Evolutionary conservation across 2,113 vertebrate genomes (phyloP), one percentile per base, ranked within the genome.

Genomic region (Brienomyrus longianalis): DNA sequence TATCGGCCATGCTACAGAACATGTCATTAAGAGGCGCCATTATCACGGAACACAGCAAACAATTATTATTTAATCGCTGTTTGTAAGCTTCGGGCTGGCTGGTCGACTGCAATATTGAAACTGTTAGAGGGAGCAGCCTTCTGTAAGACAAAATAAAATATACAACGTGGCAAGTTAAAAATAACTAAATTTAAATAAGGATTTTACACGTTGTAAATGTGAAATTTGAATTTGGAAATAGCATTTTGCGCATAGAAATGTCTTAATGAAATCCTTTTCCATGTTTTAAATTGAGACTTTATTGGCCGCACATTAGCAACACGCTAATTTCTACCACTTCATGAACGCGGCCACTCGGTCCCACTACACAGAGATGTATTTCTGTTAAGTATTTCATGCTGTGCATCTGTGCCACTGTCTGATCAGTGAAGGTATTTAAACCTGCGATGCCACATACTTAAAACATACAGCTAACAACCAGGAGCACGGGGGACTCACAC

Each of bases 1-100:
- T 95, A 96, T 96, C 96, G 93, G 94, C 92, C 27, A 91, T 89
- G 93, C 93, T 94, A 94, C 93, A 93, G 96, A 95, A 92, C 88
- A 91, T 95, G 95, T 91, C 93, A 94, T 95, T 96, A 95, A 95
- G 96, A 94, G 95, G 95, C 89, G 92, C 89, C 43, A 90, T 93
- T 94, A 94, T 92, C 85, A 92, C 91, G 94, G 88, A 95, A 95
- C 90, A 90, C 89, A 91, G 93, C 92, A 94, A 95, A 91, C 84
- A 93, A 95, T 94, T 95, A 93, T 95, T 95, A 93, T 83, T 88
- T 90, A 51, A 74, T 83, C 88, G 90, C 92, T 94, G 91, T 92
- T 91, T 86, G 48, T 92, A 92, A 90, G 47, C 80, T 88, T 90
- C 86, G 83, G 89, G 48, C 77, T 27, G 85, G 48, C 51, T 70